A percentile compares a stretch with the other conserved stretches of the same genome.
Evolutionary conservation across 2,113 vertebrate species (phyloP).

Genomic region (Sinocyclocheilus anshuiensis): DNA sequence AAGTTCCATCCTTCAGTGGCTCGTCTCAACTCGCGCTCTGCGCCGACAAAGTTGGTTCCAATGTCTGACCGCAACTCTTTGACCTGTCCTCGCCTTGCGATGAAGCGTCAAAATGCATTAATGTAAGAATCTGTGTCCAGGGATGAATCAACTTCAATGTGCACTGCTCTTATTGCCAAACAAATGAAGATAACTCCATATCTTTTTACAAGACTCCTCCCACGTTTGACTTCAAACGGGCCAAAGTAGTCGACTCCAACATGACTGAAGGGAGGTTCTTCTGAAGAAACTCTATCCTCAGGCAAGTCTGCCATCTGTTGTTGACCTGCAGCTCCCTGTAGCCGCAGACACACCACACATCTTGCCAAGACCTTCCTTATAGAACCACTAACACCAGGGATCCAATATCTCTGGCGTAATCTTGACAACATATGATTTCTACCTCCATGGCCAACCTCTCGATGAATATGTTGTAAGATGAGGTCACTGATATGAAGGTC

Average conservation of each 20-base stretch:
- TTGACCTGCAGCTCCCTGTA: conserved; percentile 11
- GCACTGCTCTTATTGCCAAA: neutral
- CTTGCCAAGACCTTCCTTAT: too few relatives aligned
- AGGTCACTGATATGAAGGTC: neutral
- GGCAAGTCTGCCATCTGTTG: conserved; percentile 20
- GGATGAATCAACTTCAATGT: neutral
- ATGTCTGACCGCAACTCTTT: too few relatives aligned
- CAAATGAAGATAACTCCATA: neutral
- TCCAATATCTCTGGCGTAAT: too few relatives aligned
- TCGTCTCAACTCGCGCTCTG: too few relatives aligned
- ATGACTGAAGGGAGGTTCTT: neutral
- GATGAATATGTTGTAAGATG: neutral
- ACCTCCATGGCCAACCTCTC: too few relatives aligned
- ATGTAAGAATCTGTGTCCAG: neutral
- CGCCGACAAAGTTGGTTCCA: too few relatives aligned
- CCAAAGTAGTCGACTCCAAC: neutral
- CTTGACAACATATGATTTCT: too few relatives aligned
- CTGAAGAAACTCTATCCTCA: neutral
- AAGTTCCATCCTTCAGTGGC: too few relatives aligned
- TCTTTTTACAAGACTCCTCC: neutral
- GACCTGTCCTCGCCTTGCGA: too few relatives aligned
- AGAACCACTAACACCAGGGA: too few relatives aligned
- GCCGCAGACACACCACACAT: neutral
- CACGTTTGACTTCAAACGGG: neutral
- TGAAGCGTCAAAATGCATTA: too few relatives aligned